phyloP scores from a whole-genome alignment of 2,888 invertebrate genomes.

The Cryptophagus acutangulus region DNA sequence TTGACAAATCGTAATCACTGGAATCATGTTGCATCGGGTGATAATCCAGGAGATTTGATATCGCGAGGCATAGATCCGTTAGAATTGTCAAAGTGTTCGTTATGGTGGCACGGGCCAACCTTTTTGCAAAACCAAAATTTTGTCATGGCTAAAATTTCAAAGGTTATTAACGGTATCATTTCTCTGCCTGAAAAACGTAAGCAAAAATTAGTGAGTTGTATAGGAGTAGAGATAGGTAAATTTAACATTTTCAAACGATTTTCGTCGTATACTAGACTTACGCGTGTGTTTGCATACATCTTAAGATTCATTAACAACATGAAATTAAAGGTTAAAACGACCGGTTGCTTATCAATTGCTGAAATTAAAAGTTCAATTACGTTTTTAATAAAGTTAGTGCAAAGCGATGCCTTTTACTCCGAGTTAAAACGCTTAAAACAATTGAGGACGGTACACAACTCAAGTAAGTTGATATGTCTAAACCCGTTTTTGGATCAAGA shows the following conservation, averaged over 20 bases:
- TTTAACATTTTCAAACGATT: too few relatives aligned
- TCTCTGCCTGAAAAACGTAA: too few relatives aligned
- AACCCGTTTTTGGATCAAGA: slow-evolving; percentile 14
- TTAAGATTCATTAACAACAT: too few relatives aligned
- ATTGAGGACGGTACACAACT: not conserved
- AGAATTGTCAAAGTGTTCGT: slow-evolving; percentile 8
- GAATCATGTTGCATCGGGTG: slow-evolving; percentile 23
- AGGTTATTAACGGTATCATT: too few relatives aligned
- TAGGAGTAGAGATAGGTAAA: too few relatives aligned
- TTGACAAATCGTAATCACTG: slow-evolving; percentile 17
- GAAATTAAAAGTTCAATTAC: not conserved
- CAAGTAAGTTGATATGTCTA: slow-evolving; percentile 6
- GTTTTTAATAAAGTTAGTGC: not conserved
- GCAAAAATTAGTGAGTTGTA: too few relatives aligned
- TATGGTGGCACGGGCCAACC: slow-evolving; percentile 27
- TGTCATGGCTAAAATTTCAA: too few relatives aligned
- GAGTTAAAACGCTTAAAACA: not conserved
- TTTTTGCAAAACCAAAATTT: too few relatives aligned
- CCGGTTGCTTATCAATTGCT: not conserved
- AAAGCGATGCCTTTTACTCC: not conserved
- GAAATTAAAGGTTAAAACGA: not conserved
- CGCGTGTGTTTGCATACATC: too few relatives aligned
- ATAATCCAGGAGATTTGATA: slow-evolving; percentile 30
- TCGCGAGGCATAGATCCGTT: slow-evolving; percentile 20
- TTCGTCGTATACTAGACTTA: too few relatives aligned